Conservation (phyloP, 2,113 vertebrate species). For the Xyrauchen texanus region DNA sequence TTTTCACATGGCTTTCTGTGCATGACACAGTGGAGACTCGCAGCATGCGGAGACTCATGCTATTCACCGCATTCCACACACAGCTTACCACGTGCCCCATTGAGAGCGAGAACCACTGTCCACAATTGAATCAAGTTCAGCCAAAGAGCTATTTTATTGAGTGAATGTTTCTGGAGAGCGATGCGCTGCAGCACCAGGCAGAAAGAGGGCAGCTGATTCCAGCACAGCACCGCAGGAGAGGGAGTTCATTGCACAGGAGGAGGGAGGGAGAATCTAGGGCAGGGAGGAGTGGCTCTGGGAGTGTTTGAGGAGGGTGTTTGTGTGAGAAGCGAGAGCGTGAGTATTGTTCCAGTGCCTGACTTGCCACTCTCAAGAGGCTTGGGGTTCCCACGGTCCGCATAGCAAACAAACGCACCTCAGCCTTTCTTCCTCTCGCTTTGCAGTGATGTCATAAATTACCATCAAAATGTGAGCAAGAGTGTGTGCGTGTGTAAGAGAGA, state of each 20-base stretch:
- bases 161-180: no score
- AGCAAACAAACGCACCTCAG: slow-evolving; percentile 75
- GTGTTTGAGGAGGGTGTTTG: slow-evolving; percentile 68
- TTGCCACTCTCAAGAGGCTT: slow-evolving; percentile 78
- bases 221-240: slow-evolving; percentile 15
- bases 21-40: no score
- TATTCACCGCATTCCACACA: no score
- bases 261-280: slow-evolving; percentile 45
- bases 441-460: slow-evolving; percentile 84
- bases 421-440: slow-evolving; percentile 53
- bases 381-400: slow-evolving; percentile 80
- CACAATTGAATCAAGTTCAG: no score
- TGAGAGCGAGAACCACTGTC: no score
- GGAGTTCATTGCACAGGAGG: slow-evolving; percentile 50
- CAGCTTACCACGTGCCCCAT: no score
- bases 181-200: slow-evolving; percentile 40
- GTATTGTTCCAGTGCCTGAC: slow-evolving; percentile 79
- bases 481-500: slow-evolving; percentile 44
- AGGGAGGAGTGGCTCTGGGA: slow-evolving; percentile 16
- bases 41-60: no score
- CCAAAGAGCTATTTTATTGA: no score
- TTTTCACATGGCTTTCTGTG: no score
- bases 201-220: slow-evolving; percentile 58
- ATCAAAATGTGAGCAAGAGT: slow-evolving; percentile 78
- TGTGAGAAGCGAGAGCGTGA: slow-evolving; percentile 58